Base-by-base conservation (phyloP, 2,888 invertebrate genomes). In the Cerastis rubricosa region DNA sequence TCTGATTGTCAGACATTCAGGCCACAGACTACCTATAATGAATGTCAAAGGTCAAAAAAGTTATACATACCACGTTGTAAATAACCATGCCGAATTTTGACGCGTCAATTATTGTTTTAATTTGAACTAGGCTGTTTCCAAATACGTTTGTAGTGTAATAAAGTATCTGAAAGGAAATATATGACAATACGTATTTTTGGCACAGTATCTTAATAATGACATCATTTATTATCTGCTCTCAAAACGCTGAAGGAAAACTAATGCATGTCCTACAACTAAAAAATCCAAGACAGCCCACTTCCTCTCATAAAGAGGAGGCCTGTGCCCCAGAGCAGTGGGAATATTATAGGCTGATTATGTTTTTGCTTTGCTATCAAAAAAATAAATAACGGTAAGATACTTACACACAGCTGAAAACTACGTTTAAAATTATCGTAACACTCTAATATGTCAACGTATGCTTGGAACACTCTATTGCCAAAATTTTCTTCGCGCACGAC, bases 401-500 rank as follows among this genome's bases (percentile, higher is more conserved):
- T 83, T 71, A 85, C 83, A 0, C 51, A 57, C 12, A 57, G 35
- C 49, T 74, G 75, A 40, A 71, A 80, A 61, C 64, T 29, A 9
- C 19, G 9, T 74, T 75, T 78, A 45, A 74, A 71, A 11, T 51
- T 25, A 25, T 74, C 12, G 54, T 68, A 83, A 66, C 81, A 81
- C n/a, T 74, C 9, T 12, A 81, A 51, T 51, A 85, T 84, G 29
- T 84, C 49, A n/a, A 40, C n/a, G 40, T 70, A 85, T 5, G 64
- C 35, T 45, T 74, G 35, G 51, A 80, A 85, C 54, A 80, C 22
- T 40, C 1, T 71, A 12, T 22, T 68, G 2, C 35, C 47, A 12
- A 40, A n/a, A 40, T 7, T 12, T 22, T 67, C 35, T 6, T 19
- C 19, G 25, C 29, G 5, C 9, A 6, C 14, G 6, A 9, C 14